Evolutionary conservation across 2,797 vertebrate species (phyloP).

Genomic region (Apodemus agrarius): DNA sequence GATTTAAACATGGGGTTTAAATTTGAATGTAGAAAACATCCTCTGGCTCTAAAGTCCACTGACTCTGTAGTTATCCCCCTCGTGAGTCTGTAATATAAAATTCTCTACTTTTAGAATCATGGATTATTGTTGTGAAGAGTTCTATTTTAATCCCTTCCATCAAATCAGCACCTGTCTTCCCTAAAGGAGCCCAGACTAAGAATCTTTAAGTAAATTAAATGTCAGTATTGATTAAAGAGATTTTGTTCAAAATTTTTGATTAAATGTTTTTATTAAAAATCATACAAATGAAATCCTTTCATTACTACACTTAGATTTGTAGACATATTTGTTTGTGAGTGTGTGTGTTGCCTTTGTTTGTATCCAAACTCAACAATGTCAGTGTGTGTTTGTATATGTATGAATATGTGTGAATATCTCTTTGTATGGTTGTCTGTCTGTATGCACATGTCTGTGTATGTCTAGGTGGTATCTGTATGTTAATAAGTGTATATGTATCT

Average conservation of each 20-base stretch:
- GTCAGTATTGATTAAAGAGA: not conserved
- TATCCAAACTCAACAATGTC: not conserved
- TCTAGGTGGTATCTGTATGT: not conserved
- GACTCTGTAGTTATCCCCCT: not conserved
- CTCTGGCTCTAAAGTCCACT: not conserved
- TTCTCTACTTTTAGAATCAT: not conserved
- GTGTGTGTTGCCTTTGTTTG: not conserved
- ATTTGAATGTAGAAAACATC: not conserved
- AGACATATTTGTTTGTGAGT: not conserved
- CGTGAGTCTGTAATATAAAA: not conserved
- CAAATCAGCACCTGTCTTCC: not conserved
- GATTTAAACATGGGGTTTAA: not conserved
- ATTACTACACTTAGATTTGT: not conserved
- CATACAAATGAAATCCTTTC: not conserved
- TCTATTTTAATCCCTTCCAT: constrained; percentile 46
- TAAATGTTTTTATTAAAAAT: not conserved
- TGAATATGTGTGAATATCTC: not conserved
- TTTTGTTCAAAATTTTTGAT: not conserved
- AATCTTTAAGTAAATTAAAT: constrained; percentile 63
- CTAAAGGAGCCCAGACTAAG: not conserved
- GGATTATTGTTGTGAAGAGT: not conserved
- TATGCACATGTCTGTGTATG: not conserved
- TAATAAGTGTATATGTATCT: not conserved
- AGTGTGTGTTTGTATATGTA: not conserved
- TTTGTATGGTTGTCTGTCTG: not conserved